Percentiles rank a stretch among this genome's conserved stretches.
Conservation (phyloP, 2,888 invertebrate genomes). For the Agrochola circellaris region DNA sequence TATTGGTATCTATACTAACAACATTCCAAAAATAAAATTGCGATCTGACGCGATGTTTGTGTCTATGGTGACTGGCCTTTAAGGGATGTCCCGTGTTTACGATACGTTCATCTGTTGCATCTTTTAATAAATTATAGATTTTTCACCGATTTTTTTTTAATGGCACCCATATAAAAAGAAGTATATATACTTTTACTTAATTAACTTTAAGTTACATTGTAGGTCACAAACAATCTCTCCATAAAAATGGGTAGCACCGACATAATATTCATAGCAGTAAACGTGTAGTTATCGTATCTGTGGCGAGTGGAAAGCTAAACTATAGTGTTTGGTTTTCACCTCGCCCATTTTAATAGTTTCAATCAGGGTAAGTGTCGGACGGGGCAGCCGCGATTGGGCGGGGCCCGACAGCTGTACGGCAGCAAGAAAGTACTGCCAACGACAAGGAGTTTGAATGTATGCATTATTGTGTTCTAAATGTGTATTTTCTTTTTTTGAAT, state of each 20-base stretch:
- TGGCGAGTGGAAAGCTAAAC: slow-evolving; percentile 58
- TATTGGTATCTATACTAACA: no score
- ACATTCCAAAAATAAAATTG: no score
- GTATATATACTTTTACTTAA: neutral
- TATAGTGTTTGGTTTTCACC: slow-evolving; percentile 72
- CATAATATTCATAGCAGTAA: slow-evolving; percentile 46
- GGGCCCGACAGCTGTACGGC: slow-evolving; percentile 56
- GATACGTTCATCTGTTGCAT: neutral
- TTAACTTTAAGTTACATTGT: neutral
- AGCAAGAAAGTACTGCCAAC: slow-evolving; percentile 48
- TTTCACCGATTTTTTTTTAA: neutral
- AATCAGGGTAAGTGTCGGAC: slow-evolving; percentile 70
- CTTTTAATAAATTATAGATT: neutral
- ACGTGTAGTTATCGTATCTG: slow-evolving; percentile 47
- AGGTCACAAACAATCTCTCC: neutral
- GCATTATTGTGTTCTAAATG: no score
- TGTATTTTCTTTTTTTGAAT: no score
- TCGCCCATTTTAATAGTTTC: slow-evolving; percentile 73
- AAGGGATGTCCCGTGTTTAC: neutral
- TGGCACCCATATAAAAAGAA: neutral
- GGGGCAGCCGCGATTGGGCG: slow-evolving; percentile 65
- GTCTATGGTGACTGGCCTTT: no score
- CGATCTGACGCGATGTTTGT: no score
- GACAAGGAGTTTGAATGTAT: neutral
- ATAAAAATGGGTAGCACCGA: neutral